These are phyloP conservation scores for Octomys mimax DNA, from an alignment of 2,797 vertebrate species.

Conservation along the genomic window DNA sequence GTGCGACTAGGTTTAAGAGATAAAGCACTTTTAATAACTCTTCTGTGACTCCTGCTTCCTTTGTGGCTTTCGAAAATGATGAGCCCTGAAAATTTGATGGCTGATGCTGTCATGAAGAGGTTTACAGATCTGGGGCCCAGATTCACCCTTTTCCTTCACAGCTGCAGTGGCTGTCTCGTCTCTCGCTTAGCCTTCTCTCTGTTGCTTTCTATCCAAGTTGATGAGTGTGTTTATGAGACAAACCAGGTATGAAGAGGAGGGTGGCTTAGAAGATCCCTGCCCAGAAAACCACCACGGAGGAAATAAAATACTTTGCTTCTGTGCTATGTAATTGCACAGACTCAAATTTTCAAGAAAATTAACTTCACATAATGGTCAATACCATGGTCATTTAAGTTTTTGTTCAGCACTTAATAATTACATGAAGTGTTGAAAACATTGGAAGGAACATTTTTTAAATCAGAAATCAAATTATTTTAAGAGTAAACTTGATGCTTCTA, in stretches of 20 bases:
- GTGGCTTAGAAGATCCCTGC: background rate
- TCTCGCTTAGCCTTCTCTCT: background rate
- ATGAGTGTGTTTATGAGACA: slow-evolving; percentile 37
- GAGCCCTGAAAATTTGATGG: background rate
- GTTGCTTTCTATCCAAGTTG: background rate
- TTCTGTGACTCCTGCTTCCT: background rate
- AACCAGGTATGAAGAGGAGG: background rate
- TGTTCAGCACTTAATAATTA: background rate
- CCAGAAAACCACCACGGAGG: background rate
- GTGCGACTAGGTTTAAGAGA: slow-evolving; percentile 10
- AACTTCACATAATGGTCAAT: slow-evolving; percentile 52
- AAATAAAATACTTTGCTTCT: background rate
- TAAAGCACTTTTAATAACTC: slow-evolving; percentile 57
- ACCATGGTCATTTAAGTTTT: slow-evolving; percentile 18
- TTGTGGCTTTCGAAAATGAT: background rate
- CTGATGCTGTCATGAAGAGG: background rate
- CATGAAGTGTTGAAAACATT: slow-evolving; percentile 17
- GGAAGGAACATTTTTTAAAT: slow-evolving; percentile 6
- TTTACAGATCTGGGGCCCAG: background rate
- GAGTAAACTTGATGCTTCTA: background rate
- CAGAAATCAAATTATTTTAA: slow-evolving; percentile 35
- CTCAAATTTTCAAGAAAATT: slow-evolving; percentile 31
- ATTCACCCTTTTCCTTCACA: background rate
- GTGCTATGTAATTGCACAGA: background rate
- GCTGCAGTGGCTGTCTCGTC: background rate